phyloP scores from a whole-genome alignment of 1,140 invertebrate species.

The Pomacea maculata region DNA sequence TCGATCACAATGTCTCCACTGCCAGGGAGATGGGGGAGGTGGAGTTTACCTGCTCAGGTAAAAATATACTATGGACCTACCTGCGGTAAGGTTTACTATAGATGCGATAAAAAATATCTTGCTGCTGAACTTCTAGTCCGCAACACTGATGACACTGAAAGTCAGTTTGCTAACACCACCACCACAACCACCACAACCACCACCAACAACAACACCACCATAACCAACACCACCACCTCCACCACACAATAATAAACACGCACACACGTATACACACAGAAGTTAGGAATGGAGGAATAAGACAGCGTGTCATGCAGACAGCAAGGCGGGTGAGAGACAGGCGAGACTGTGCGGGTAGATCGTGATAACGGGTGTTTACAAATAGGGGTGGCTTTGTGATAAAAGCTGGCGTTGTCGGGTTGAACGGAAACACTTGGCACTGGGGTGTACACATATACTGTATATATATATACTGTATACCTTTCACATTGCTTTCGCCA shows the following conservation, averaged over 20 bases:
- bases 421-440: too few species aligned
- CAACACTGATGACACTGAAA: background rate
- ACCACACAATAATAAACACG: background rate
- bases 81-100: background rate
- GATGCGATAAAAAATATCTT: background rate
- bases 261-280: conserved; percentile 2
- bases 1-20: too few species aligned
- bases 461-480: too few species aligned
- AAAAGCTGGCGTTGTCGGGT: too few species aligned
- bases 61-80: background rate
- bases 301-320: background rate
- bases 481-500: too few species aligned
- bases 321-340: background rate
- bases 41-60: background rate
- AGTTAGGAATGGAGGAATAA: background rate
- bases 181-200: background rate
- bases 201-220: background rate
- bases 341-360: background rate
- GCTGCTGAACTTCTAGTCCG: background rate
- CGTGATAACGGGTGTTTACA: too few species aligned
- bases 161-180: background rate
- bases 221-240: background rate
- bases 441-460: too few species aligned
- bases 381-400: too few species aligned
- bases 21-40: background rate